phyloP scores from a whole-genome alignment of 2,888 invertebrate species.

The Coecobrya sp. region DNA sequence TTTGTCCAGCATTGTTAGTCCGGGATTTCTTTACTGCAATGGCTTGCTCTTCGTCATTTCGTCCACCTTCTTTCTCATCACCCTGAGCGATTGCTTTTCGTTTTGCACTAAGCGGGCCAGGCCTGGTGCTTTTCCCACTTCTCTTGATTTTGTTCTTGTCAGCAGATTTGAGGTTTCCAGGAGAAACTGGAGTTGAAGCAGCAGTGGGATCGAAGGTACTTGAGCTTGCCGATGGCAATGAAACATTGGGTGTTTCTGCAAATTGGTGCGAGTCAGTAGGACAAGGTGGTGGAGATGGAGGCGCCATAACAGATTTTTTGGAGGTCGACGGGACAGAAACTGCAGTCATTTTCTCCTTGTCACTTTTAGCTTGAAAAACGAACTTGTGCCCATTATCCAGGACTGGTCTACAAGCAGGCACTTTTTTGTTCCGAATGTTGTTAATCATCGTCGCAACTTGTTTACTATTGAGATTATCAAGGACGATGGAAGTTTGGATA shows the following conservation, averaged over 20 bases:
- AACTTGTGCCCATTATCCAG: too few relatives aligned
- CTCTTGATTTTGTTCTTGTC: not conserved
- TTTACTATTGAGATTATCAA: not conserved
- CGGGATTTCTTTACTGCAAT: not conserved
- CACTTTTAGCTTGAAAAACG: not conserved
- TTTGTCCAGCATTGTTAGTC: not conserved
- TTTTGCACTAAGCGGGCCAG: slow-evolving; percentile 18
- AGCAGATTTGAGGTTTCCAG: not conserved
- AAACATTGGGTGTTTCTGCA: not conserved
- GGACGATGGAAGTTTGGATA: not conserved
- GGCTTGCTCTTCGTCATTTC: too few relatives aligned
- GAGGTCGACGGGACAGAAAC: not conserved
- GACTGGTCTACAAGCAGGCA: not conserved
- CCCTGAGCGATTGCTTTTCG: not conserved
- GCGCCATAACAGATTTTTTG: not conserved
- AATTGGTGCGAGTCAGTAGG: not conserved
- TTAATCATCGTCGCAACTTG: not conserved
- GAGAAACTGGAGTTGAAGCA: not conserved
- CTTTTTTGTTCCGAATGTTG: not conserved
- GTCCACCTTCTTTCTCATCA: not conserved
- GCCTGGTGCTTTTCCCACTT: not conserved
- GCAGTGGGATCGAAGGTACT: not conserved
- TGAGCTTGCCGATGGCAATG: not conserved
- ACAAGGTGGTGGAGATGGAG: not conserved
- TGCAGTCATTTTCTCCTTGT: not conserved